phyloP scores from a whole-genome alignment of 2,113 vertebrate species.

The Azemiops feae region DNA sequence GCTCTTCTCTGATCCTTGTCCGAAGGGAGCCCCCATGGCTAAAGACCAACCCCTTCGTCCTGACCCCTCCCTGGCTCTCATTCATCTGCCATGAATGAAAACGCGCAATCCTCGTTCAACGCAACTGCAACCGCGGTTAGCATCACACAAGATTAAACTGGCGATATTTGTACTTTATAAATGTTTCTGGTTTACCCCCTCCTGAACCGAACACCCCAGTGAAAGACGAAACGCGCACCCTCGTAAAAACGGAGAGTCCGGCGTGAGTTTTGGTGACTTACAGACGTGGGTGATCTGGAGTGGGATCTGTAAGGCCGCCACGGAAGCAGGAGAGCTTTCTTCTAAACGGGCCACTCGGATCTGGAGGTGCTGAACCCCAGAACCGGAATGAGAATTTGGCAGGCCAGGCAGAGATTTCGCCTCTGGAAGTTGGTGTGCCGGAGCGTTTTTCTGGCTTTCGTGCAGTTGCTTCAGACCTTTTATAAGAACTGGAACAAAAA shows the following conservation, averaged over 20 bases:
- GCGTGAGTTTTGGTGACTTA: constrained; percentile 69
- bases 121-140: fast-evolving
- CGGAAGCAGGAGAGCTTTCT: constrained; percentile 77
- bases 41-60: not conserved
- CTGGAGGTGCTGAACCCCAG: constrained; percentile 82
- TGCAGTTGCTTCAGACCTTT: constrained; percentile 94
- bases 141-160: not conserved
- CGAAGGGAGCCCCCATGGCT: not conserved
- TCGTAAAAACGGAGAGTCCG: not conserved
- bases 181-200: not conserved
- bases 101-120: too few species aligned
- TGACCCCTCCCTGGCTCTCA: not conserved
- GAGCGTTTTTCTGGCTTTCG: constrained; percentile 79
- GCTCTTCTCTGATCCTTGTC: too few species aligned
- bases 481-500: constrained; percentile 83
- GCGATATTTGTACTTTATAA: too few species aligned
- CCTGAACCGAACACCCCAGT: not conserved
- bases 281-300: constrained; percentile 96
- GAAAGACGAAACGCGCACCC: not conserved
- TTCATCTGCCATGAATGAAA: not conserved
- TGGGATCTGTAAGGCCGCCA: constrained; percentile 92
- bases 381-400: constrained; percentile 70
- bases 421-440: constrained; percentile 69
- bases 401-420: constrained; percentile 75
- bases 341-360: constrained; percentile 87